A percentile compares a stretch with the other conserved stretches of the same genome.
These are phyloP conservation scores for Amblyornis subalaris DNA, from an alignment of 2,113 vertebrate species.

Conservation along the genomic window DNA sequence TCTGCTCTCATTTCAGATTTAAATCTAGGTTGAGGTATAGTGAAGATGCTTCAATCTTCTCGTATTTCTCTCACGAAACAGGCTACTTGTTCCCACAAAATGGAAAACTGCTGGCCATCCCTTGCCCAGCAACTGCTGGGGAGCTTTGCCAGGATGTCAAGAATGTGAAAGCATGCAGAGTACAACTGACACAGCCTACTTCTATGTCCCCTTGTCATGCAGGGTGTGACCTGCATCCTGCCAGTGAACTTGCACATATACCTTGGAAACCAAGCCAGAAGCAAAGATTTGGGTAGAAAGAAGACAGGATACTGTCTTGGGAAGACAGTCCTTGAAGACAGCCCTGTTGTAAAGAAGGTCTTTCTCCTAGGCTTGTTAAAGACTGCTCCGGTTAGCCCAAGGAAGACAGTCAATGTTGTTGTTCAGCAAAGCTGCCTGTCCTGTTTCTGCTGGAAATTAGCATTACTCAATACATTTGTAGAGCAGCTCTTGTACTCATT, in stretches of 20 bases:
- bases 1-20: background rate
- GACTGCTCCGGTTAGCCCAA: background rate
- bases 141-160: background rate
- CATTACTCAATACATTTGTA: rapidly evolving
- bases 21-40: background rate
- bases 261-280: rapidly evolving
- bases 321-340: background rate
- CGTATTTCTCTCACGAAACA: background rate
- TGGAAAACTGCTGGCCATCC: background rate
- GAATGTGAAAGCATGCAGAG: background rate
- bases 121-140: background rate
- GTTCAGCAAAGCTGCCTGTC: background rate
- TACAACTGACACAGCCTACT: background rate
- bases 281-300: background rate
- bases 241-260: background rate
- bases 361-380: background rate
- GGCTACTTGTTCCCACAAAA: background rate
- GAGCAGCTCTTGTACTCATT: background rate
- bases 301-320: background rate
- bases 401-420: background rate
- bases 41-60: background rate
- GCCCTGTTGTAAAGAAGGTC: background rate
- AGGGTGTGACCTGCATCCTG: background rate
- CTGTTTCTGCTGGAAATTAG: background rate
- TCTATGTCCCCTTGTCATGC: background rate